Evolutionary conservation across 2,797 vertebrate genomes (phyloP).

Genomic region (Sardinella longiceps): DNA sequence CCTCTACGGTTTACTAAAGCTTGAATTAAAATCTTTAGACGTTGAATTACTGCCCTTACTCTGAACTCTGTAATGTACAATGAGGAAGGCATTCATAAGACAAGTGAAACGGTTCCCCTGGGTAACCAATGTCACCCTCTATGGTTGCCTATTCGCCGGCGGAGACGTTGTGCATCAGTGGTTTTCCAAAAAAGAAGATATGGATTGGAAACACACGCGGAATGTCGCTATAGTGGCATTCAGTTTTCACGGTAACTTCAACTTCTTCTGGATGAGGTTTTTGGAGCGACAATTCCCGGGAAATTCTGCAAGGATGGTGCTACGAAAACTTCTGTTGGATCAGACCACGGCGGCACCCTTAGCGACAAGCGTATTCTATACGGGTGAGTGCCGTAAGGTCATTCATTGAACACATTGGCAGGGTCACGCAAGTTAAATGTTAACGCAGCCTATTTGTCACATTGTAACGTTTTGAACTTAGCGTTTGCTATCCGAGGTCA

Average conservation of each 20-base stretch:
- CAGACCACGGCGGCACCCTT: constrained; percentile 82
- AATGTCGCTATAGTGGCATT: constrained; percentile 82
- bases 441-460: background rate
- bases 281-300: constrained; percentile 88
- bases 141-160: constrained; percentile 82
- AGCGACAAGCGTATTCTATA: constrained; percentile 83
- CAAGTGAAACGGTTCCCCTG: constrained; percentile 76
- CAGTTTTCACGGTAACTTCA: constrained; percentile 89
- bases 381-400: constrained; percentile 66
- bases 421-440: background rate
- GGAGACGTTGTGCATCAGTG: constrained; percentile 86
- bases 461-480: background rate
- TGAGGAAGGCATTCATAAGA: constrained; percentile 59
- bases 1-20: background rate
- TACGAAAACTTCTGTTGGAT: constrained; percentile 85
- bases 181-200: constrained; percentile 58
- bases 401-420: background rate
- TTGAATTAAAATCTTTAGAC: background rate
- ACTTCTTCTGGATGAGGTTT: constrained; percentile 86
- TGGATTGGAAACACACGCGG: constrained; percentile 83
- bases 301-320: constrained; percentile 70
- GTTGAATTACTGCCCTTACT: background rate
- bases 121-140: constrained; percentile 85
- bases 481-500: background rate
- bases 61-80: constrained; percentile 38